Percentiles rank a stretch among this genome's conserved stretches.
These are phyloP conservation scores for Octopus bimaculoides DNA, from an alignment of 1,140 invertebrate genomes.

Conservation along the genomic window DNA sequence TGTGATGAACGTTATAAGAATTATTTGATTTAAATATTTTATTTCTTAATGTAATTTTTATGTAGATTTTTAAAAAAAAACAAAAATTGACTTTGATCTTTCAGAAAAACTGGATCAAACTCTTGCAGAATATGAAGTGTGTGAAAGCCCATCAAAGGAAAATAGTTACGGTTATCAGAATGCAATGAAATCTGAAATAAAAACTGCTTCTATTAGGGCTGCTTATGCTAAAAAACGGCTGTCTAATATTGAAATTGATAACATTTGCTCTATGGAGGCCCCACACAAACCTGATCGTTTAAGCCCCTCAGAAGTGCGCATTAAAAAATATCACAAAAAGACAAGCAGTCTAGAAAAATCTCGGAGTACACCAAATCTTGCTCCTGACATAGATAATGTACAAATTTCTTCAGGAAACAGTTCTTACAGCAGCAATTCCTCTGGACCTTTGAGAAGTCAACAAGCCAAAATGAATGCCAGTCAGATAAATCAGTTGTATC, in stretches of 20 bases:
- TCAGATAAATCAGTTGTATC: constrained; percentile 15
- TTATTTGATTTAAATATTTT: no score
- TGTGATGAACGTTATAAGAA: no score
- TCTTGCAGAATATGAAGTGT: constrained; percentile 41
- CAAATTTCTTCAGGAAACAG: not conserved
- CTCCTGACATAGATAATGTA: constrained; percentile 26
- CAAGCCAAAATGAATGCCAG: constrained; percentile 17
- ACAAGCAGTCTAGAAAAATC: constrained; percentile 36
- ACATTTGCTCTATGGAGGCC: constrained; percentile 16
- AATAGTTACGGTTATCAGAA: constrained; percentile 13
- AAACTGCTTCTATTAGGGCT: constrained; percentile 52
- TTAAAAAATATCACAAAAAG: constrained; percentile 41
- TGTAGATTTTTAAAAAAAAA: no score
- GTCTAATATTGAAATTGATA: constrained; percentile 41
- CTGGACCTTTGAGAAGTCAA: not conserved
- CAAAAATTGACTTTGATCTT: constrained; percentile 18
- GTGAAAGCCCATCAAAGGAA: constrained; percentile 15
- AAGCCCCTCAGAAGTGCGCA: constrained; percentile 41
- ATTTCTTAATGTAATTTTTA: no score
- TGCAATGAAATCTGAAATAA: constrained; percentile 27
- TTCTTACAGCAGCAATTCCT: not conserved
- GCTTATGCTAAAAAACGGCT: constrained; percentile 46
- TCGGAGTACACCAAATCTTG: constrained; percentile 46
- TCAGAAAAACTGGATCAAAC: constrained; percentile 48
- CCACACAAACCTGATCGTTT: constrained; percentile 25